These are phyloP conservation scores for Pelvicachromis taeniatus DNA, from an alignment of 2,113 vertebrate genomes.

Conservation along the genomic window DNA sequence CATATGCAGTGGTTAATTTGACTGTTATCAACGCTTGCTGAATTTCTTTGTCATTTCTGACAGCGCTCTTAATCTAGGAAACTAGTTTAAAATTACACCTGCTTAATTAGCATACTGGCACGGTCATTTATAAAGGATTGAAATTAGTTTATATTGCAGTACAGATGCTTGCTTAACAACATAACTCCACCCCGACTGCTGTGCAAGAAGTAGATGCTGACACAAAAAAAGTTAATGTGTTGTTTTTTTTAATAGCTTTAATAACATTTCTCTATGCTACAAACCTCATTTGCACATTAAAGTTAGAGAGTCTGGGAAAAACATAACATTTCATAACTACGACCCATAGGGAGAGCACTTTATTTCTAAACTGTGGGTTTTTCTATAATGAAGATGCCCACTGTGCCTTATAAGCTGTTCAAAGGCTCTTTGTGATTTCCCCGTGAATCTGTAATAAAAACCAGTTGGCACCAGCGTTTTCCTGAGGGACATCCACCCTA, in stretches of 20 bases:
- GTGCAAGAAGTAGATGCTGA: not conserved
- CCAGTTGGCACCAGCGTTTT: not conserved
- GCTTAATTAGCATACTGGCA: not conserved
- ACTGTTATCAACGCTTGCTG: not conserved
- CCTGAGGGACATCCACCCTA: not conserved
- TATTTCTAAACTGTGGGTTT: not conserved
- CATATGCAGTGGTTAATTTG: not conserved
- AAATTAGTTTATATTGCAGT: not conserved
- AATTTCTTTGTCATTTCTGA: not conserved
- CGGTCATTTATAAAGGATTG: not conserved
- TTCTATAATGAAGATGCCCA: not conserved
- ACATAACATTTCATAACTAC: not conserved
- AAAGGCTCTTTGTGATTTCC: not conserved
- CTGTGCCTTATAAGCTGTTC: not conserved
- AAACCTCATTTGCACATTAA: not conserved
- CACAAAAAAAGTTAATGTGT: not conserved
- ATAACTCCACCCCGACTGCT: not conserved
- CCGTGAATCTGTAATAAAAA: constrained; percentile 5
- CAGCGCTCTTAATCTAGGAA: not conserved
- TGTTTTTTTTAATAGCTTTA: not conserved
- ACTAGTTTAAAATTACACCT: not conserved
- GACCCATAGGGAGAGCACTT: not conserved
- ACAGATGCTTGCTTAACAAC: not conserved
- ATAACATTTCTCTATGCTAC: not conserved
- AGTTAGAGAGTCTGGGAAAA: not conserved